phyloP scores from a whole-genome alignment of 2,113 vertebrate genomes.

The Pygoscelis antarcticus region DNA sequence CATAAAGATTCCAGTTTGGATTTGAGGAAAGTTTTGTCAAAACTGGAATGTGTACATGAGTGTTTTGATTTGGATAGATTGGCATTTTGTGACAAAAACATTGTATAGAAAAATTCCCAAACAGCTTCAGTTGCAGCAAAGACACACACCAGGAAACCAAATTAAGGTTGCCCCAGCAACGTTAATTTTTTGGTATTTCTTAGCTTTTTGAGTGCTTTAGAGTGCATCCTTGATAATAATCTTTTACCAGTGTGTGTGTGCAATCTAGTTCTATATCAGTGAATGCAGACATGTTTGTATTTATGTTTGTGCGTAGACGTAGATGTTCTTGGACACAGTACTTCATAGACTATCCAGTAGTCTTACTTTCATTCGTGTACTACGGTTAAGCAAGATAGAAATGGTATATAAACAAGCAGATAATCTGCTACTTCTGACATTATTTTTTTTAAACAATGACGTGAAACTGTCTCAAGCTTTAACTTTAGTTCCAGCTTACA shows the following conservation, averaged over 20 bases:
- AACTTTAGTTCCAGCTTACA: neutral
- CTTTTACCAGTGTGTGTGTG: neutral
- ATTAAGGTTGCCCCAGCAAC: neutral
- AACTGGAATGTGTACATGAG: neutral
- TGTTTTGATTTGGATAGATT: neutral
- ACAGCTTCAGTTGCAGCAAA: neutral
- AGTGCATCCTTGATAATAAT: neutral
- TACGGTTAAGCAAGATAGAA: neutral
- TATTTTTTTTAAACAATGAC: neutral
- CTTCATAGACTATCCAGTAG: neutral
- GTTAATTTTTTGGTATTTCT: neutral
- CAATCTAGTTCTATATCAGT: neutral
- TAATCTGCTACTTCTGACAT: neutral
- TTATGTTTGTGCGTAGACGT: accelerated
- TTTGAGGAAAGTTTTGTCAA: neutral
- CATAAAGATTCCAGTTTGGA: neutral
- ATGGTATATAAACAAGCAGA: neutral
- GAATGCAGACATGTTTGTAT: accelerated
- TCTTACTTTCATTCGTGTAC: neutral
- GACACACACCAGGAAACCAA: neutral
- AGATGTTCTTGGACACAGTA: neutral
- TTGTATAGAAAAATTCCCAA: neutral
- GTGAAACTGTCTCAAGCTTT: neutral
- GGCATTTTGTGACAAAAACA: neutral
- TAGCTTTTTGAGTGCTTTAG: neutral